A percentile compares a stretch with the other conserved stretches of the same genome.
Conservation (phyloP, 2,797 vertebrate genomes). For the Anabas testudineus region DNA sequence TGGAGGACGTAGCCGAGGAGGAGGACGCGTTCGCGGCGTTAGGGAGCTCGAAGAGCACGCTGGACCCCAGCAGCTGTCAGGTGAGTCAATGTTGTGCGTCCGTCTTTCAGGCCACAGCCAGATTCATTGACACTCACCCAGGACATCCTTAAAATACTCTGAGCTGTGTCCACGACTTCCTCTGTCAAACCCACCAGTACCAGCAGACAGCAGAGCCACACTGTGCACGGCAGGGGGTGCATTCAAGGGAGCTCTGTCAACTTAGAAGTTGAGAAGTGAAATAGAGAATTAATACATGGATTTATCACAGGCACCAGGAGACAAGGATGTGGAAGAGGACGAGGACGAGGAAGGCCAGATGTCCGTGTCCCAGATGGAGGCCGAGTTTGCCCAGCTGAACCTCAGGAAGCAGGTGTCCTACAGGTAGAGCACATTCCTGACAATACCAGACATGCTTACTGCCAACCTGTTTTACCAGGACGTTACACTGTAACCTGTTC, state of each 20-base stretch:
- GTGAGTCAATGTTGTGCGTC: slow-evolving; percentile 26
- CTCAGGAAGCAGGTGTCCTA: slow-evolving; percentile 77
- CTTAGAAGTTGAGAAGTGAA: background rate
- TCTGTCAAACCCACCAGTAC: too few species aligned
- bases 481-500: slow-evolving; percentile 42
- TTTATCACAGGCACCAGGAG: background rate
- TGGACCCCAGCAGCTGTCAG: slow-evolving; percentile 29
- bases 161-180: too few species aligned
- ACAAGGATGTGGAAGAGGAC: background rate
- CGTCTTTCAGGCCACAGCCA: too few species aligned
- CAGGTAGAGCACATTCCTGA: slow-evolving; percentile 56
- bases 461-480: slow-evolving; percentile 50
- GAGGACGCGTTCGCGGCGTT: slow-evolving; percentile 62
- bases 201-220: background rate
- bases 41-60: slow-evolving; percentile 7
- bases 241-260: background rate
- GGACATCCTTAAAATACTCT: too few species aligned
- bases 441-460: background rate
- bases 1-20: slow-evolving; percentile 72
- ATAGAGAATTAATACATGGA: background rate
- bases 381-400: slow-evolving; percentile 63
- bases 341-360: background rate
- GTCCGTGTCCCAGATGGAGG: slow-evolving; percentile 56
- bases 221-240: background rate
- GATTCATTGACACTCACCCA: too few species aligned